Evolutionary conservation across 2,113 vertebrate genomes (phyloP), one percentile per base, ranked within the genome.

Genomic region (Acinonyx jubatus): DNA sequence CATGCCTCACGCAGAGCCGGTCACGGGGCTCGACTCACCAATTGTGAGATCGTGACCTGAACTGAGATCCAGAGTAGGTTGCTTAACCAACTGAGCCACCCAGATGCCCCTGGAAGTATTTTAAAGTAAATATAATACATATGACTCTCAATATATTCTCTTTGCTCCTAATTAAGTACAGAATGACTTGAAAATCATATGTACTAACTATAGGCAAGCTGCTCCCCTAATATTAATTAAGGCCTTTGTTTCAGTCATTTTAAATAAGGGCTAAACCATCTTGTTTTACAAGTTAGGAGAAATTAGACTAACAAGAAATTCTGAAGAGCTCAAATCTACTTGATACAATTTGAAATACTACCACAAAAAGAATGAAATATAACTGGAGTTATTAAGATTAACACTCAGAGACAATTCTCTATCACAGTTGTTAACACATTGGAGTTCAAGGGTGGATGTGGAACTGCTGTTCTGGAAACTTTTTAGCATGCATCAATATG

Each of bases 191-290:
- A 87, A 95, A 90, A 55, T 23, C 16, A 36, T 45, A 31, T 45
- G 3, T 69, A 2, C 31, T 90, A 96, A 95, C 79, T 71, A 74
- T 13, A 48, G 8, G 7, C 16, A 82, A 86, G 68, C 0, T 21
- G 61, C 27, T 63, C 3, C 48, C 80, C 13, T 88, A 69, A 89
- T 83, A 90, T 87, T 90, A 96, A 94, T 48, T 84, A 83, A 89
- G 12, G 18, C 19, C 29, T 96, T 93, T 86, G 15, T 92, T 76
- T 4, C 0, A 83, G 55, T 82, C 18, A 82, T 82, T 94, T 95
- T 61, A 33, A 61, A 55, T 41, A 91, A 93, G 8, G 27, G 84
- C 93, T 90, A 88, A 79, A 68, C 89, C 55, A 88, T 50, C 36
- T 69, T 89, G 19, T 78, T 96, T 82, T 92, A 48, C 11, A 94